Evolutionary conservation across 1,140 invertebrate genomes (phyloP), one percentile per base, ranked within the genome.

Genomic region (Hylyphantes graminicola): DNA sequence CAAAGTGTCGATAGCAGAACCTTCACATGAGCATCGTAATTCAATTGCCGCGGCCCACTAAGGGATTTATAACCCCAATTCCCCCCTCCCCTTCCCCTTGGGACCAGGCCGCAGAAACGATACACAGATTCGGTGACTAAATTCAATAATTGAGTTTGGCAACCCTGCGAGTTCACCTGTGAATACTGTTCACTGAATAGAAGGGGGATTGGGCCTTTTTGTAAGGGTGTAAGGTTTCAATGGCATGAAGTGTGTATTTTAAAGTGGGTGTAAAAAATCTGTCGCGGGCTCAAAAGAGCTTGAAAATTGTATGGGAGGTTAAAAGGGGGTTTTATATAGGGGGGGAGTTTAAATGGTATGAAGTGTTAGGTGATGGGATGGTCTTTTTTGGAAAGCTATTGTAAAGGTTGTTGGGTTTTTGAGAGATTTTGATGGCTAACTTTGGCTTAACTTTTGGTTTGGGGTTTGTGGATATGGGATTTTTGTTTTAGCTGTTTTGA

Each of bases 61-160:
- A 17, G 63, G 76, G 8, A 67, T 35, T 35, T 78, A 78, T 78
- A 78, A 78, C 50, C 67, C 76, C 67, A 50, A 65, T 78, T 19
- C 17, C 19, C 13, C 17, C 48, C 19, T 59, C 68, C 19, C 50
- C n/a, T n/a, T n/a, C n/a, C 68, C 68, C 9, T 4, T 48, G 63
- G 76, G 76, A 1, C 4, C 76, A 10, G 11, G 76, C 63, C 76
- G 61, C 76, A 67, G 59, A 78, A 78, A 78, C 76, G 76, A 78
- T 78, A 78, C 76, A 78, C 76, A 55, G 76, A 78, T 78, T 78
- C 76, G 76, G 76, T 78, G 76, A 78, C 76, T 78, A 78, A 78
- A 78, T 67, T 78, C 76, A 78, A 78, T 78, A 78, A 78, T 78
- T 78, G 76, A 67, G 76, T 78, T 78, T 54, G 21, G 57, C 61